phyloP scores from a whole-genome alignment of 2,797 vertebrate species.

The Cyprinodon diabolis region DNA sequence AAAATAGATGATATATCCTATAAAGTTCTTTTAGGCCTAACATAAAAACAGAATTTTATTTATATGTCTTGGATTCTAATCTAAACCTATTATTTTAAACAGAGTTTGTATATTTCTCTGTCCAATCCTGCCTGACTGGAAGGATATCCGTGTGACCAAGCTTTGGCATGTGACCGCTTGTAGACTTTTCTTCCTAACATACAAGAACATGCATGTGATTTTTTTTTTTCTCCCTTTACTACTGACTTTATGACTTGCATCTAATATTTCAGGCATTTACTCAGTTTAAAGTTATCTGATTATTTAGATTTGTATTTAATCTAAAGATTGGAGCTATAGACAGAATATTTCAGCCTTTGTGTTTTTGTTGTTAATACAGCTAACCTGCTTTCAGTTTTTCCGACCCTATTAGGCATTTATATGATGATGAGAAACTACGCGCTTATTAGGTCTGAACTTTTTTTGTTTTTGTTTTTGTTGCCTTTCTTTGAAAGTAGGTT shows the following conservation, averaged over 20 bases:
- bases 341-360: conserved; percentile 10
- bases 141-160: conserved; percentile 13
- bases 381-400: conserved; percentile 1
- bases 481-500: too few relatives aligned
- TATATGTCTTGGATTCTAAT: conserved; percentile 9
- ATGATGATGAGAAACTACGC: not conserved
- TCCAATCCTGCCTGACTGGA: conserved; percentile 17
- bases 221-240: not conserved
- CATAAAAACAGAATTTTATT: not conserved
- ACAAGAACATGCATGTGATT: conserved; percentile 31
- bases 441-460: not conserved
- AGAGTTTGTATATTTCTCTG: conserved; percentile 16
- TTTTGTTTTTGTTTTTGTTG: too few relatives aligned
- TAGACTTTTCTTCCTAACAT: not conserved
- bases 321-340: not conserved
- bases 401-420: not conserved
- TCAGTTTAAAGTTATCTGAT: conserved; percentile 8
- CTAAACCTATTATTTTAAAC: conserved; percentile 4
- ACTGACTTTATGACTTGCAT: conserved; percentile 40
- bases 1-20: not conserved
- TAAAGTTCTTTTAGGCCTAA: not conserved
- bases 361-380: conserved; percentile 2
- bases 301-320: too few relatives aligned
- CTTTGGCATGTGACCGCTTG: conserved; percentile 20
- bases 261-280: conserved; percentile 17